Evolutionary conservation across 2,888 invertebrate genomes (phyloP).

Genomic region (Lycocerus yunnanus): DNA sequence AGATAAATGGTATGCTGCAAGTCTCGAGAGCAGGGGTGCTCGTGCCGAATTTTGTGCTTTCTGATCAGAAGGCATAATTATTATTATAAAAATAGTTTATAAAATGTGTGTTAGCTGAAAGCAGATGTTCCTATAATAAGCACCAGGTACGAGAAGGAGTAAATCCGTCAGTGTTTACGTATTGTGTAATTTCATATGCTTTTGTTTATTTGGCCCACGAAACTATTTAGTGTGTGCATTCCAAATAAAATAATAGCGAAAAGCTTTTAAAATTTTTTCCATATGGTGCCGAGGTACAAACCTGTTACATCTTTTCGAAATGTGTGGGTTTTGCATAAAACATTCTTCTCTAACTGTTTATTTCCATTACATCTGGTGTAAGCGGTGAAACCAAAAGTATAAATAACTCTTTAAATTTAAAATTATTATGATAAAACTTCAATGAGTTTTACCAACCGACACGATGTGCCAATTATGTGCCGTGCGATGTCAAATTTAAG

Average conservation of each 20-base stretch:
- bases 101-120: no score
- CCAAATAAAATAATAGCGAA: neutral
- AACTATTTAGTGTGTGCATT: neutral
- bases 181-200: neutral
- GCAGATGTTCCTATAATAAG: no score
- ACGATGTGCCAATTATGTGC: neutral
- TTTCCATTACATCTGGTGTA: neutral
- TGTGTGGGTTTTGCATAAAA: neutral
- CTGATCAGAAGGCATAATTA: no score
- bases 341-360: neutral
- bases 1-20: no score
- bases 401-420: neutral
- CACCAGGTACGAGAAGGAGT: neutral
- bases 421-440: neutral
- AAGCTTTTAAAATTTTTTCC: neutral
- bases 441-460: neutral
- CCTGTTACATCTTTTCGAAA: neutral
- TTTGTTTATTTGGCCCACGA: neutral
- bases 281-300: neutral
- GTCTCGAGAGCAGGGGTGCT: no score
- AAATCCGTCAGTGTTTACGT: neutral
- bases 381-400: neutral
- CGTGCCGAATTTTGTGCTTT: no score
- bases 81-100: no score
- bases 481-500: neutral